Conservation (phyloP, 2,113 vertebrate genomes). For the Tenrec ecaudatus region DNA sequence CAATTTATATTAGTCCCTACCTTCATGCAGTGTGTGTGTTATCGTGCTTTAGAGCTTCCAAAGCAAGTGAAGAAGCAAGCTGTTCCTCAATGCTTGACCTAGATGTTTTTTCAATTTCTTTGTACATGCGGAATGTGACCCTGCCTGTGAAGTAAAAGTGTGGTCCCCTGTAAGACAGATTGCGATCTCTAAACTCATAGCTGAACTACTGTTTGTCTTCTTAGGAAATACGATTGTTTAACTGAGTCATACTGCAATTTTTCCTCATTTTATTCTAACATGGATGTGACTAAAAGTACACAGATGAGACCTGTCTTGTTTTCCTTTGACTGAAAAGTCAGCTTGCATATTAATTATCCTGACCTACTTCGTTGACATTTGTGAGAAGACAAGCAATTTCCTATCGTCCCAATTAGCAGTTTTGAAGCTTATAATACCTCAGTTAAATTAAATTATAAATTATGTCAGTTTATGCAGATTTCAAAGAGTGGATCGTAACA, state of each 20-base stretch:
- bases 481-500: slow-evolving; percentile 54
- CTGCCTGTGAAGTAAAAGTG: slow-evolving; percentile 48
- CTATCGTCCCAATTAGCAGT: slow-evolving; percentile 71
- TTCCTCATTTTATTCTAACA: slow-evolving; percentile 73
- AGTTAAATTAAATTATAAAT: slow-evolving; percentile 68
- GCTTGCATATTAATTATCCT: slow-evolving; percentile 75
- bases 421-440: slow-evolving; percentile 63
- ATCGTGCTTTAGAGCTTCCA: slow-evolving; percentile 27
- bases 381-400: slow-evolving; percentile 75
- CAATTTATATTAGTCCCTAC: slow-evolving; percentile 25
- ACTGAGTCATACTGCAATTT: slow-evolving; percentile 73
- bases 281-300: slow-evolving; percentile 68
- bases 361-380: slow-evolving; percentile 76
- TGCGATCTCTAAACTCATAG: slow-evolving; percentile 53
- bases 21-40: slow-evolving; percentile 37
- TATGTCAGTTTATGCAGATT: slow-evolving; percentile 54
- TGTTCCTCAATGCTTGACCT: slow-evolving; percentile 52
- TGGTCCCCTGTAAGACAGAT: slow-evolving; percentile 49
- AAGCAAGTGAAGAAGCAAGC: slow-evolving; percentile 33
- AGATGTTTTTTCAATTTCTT: slow-evolving; percentile 53
- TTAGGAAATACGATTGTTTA: slow-evolving; percentile 73
- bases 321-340: slow-evolving; percentile 77
- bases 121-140: slow-evolving; percentile 35
- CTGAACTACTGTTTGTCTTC: slow-evolving; percentile 71
- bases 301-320: slow-evolving; percentile 74